These are phyloP conservation scores for Rhogogaster chlorosoma DNA, from an alignment of 2,888 invertebrate species.

Conservation along the genomic window DNA sequence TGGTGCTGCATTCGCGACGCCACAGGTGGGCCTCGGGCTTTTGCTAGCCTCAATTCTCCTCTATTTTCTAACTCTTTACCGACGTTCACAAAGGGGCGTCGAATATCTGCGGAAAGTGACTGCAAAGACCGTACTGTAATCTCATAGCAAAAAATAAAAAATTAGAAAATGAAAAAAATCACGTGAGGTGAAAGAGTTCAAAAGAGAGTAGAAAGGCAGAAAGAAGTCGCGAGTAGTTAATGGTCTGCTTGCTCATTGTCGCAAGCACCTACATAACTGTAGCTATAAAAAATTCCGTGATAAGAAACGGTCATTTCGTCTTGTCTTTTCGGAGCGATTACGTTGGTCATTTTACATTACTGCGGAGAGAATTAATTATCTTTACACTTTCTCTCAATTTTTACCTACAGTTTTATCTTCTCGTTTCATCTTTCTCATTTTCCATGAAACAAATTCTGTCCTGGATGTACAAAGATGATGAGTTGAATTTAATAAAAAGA, in stretches of 20 bases:
- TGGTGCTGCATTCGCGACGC: constrained; percentile 39
- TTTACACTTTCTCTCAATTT: not conserved
- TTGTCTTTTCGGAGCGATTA: not conserved
- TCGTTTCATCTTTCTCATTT: not conserved
- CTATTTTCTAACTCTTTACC: not conserved
- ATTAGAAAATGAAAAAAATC: not conserved
- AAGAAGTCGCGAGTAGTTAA: not conserved
- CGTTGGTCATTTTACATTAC: not conserved
- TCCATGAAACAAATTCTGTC: not conserved
- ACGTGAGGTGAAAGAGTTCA: not conserved
- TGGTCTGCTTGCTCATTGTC: not conserved
- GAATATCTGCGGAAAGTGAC: not conserved
- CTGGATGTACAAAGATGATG: too few relatives aligned
- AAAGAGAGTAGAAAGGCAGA: not conserved
- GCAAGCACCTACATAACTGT: not conserved
- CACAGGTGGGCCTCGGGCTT: constrained; percentile 42
- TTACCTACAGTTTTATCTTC: not conserved
- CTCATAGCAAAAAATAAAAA: not conserved
- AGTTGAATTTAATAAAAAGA: not conserved
- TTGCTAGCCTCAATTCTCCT: not conserved
- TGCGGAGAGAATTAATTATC: not conserved
- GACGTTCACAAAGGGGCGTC: constrained; percentile 3
- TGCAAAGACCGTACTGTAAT: not conserved
- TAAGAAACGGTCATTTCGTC: not conserved
- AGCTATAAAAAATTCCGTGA: not conserved